Base-by-base conservation (phyloP, 2,113 vertebrate species). In the Upupa epops region DNA sequence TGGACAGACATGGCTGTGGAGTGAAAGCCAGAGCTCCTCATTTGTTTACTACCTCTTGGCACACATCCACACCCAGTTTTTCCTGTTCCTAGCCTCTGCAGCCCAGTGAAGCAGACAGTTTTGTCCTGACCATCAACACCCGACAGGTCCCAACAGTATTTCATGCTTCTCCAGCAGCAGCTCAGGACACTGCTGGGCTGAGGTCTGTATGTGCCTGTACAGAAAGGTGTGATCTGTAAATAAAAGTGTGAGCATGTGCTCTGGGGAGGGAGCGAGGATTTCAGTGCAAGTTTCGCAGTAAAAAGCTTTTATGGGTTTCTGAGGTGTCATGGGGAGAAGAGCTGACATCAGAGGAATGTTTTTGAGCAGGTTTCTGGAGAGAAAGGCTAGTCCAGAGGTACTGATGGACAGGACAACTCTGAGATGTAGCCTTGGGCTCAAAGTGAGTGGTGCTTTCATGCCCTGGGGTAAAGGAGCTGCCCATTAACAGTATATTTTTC, bases 11-110 rank as follows among this genome's bases (percentile, higher is more conserved):
- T 6, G 21, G 75, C 82, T 92, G 28, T 6, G 71, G 65, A 68
- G 88, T 11, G 80, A 90, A 77, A 95, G 76, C 69, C 85, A 88
- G 86, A 94, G 92, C 75, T 95, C 81, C 70, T 86, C 16, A 86
- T 94, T 94, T 96, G 92, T 96, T 96, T 96, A 95, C 96, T 96
- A 92, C 92, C 88, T 94, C 84, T 21, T 96, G 96, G 93, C 94
- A 90, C 51, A 3, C 51, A 13, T 93, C 95, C 96, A 96, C 52
- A 11, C 37, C 77, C 86, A 2, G 93, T 70, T 86, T 86, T 93
- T 90, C 60, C n/a, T 78, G 66, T 48, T 36, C 49, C 61, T 83
- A 11, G 68, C 17, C 83, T 96, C 22, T 2, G 76, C 86, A 66
- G 74, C 48, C 42, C 4, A 7, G 66, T 19, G 59, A 73, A 28